Percentiles rank a stretch among this genome's conserved stretches.
These are phyloP conservation scores for Mellilla xanthometata DNA, from an alignment of 2,888 invertebrate genomes.

Conservation along the genomic window DNA sequence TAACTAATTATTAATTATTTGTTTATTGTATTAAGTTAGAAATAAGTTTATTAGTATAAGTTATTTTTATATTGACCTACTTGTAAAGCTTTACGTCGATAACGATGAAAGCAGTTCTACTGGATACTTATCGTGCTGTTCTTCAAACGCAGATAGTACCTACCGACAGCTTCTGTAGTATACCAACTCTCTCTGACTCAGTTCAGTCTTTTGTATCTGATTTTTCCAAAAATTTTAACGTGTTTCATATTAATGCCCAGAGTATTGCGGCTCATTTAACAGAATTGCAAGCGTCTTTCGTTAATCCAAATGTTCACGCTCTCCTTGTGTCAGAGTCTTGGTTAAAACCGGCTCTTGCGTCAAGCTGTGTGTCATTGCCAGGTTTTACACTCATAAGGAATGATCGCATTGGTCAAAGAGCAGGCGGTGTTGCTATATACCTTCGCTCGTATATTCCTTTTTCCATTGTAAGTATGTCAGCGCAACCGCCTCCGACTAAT, in stretches of 20 bases:
- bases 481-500: slow-evolving; percentile 2
- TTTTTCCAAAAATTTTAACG: background rate
- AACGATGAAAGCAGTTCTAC: no score
- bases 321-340: background rate
- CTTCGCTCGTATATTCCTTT: slow-evolving; percentile 3
- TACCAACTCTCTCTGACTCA: background rate
- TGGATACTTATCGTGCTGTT: no score
- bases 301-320: background rate
- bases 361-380: background rate
- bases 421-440: slow-evolving; percentile 5
- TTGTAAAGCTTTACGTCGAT: no score
- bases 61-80: no score
- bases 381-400: slow-evolving; percentile 1
- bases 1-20: no score
- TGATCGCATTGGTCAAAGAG: background rate
- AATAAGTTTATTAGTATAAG: no score
- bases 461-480: background rate
- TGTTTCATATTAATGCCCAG: background rate
- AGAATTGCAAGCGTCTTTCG: background rate
- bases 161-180: background rate
- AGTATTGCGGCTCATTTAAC: background rate
- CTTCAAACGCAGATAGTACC: no score
- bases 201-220: background rate
- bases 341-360: no score
- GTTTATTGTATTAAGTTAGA: no score